Evolutionary conservation across 2,113 vertebrate genomes (phyloP).

Genomic region (Sisor rabdophorus): DNA sequence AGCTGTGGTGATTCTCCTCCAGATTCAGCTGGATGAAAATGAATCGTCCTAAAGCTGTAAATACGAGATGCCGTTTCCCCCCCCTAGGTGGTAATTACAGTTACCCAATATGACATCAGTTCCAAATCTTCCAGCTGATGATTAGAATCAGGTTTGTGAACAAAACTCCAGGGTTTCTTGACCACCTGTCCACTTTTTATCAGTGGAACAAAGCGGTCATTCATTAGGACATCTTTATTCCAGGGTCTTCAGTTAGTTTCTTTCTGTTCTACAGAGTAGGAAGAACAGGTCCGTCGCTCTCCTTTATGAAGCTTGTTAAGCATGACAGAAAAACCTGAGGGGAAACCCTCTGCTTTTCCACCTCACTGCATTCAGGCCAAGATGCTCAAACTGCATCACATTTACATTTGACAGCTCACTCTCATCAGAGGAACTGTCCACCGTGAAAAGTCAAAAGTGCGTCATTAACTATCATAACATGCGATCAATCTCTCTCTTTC

Average conservation of each 20-base stretch:
- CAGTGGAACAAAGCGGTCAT: neutral
- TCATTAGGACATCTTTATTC: neutral
- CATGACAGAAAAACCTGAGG: constrained; percentile 52
- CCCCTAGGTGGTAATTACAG: neutral
- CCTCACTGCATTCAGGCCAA: constrained; percentile 58
- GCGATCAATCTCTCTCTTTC: neutral
- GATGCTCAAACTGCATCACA: constrained; percentile 39
- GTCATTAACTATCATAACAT: neutral
- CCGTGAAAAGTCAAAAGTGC: neutral
- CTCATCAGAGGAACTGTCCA: constrained; percentile 22
- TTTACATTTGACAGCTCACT: constrained; percentile 40
- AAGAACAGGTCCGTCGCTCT: constrained; percentile 28
- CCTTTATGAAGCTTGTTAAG: constrained; percentile 40
- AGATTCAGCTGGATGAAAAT: neutral
- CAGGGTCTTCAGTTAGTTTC: neutral
- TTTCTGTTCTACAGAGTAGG: constrained; percentile 8
- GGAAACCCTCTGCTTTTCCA: constrained; percentile 68
- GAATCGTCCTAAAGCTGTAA: neutral
- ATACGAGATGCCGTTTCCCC: neutral
- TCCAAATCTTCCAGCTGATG: neutral
- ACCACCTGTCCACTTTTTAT: neutral
- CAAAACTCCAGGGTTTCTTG: neutral
- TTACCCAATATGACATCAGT: neutral
- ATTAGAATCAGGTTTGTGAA: neutral
- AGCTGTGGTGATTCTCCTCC: neutral